Evolutionary conservation across 2,113 vertebrate genomes (phyloP).

Genomic region (Pachyramphus minor): DNA sequence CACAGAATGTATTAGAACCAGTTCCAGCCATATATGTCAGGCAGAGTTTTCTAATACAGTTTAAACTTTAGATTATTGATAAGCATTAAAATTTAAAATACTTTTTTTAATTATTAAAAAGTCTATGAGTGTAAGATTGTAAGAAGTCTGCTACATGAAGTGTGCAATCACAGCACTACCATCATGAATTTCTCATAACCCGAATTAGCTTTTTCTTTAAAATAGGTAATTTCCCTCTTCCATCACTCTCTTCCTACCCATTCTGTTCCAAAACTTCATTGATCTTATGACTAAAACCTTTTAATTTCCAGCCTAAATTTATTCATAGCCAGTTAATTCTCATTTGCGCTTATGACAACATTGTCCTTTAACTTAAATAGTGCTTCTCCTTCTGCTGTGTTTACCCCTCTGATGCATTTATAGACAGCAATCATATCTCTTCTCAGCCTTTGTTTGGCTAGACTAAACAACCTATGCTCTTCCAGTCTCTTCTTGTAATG

Average conservation of each 20-base stretch:
- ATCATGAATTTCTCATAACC: background rate
- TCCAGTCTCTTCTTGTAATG: background rate
- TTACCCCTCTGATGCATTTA: background rate
- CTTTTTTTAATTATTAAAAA: background rate
- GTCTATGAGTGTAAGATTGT: background rate
- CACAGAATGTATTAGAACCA: background rate
- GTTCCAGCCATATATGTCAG: background rate
- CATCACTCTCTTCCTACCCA: background rate
- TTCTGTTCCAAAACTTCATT: background rate
- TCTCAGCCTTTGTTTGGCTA: constrained; percentile 16
- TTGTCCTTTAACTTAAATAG: background rate
- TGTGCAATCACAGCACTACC: background rate
- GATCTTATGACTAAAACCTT: background rate
- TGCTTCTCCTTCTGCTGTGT: background rate
- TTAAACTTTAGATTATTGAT: background rate
- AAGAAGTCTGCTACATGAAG: background rate
- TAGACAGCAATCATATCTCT: background rate
- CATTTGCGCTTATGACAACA: background rate
- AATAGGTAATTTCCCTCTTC: background rate
- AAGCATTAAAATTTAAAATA: background rate
- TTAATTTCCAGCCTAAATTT: background rate
- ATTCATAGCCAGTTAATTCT: constrained; percentile 11
- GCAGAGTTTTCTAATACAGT: background rate
- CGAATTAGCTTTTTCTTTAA: background rate
- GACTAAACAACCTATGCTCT: background rate